phyloP scores from a whole-genome alignment of 2,888 invertebrate species.

The Spodoptera littoralis region DNA sequence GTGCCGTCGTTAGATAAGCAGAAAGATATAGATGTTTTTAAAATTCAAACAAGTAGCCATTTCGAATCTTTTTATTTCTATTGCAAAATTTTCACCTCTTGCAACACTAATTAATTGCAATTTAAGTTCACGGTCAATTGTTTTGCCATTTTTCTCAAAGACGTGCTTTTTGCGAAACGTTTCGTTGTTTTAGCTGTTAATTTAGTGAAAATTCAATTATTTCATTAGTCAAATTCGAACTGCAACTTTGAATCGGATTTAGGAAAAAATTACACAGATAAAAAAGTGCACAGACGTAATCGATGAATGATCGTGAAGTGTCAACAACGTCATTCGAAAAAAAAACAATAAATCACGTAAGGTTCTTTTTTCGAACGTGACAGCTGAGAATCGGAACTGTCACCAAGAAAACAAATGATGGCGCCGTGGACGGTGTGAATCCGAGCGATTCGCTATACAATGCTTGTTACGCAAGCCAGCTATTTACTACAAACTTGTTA shows the following conservation, averaged over 20 bases:
- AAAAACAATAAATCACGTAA: slow-evolving; percentile 14
- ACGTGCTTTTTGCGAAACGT: slow-evolving; percentile 11
- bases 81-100: slow-evolving; percentile 37
- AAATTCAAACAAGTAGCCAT: slow-evolving; percentile 14
- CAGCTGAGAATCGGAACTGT: slow-evolving; percentile 40
- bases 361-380: slow-evolving; percentile 58
- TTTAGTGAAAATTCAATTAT: background rate
- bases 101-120: slow-evolving; percentile 32
- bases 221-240: background rate
- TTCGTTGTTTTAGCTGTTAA: background rate
- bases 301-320: slow-evolving; percentile 32
- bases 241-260: background rate
- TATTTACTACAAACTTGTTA: slow-evolving; percentile 61
- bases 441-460: slow-evolving; percentile 58
- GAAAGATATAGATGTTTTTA: slow-evolving; percentile 5
- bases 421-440: slow-evolving; percentile 40
- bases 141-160: slow-evolving; percentile 19
- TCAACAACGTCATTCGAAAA: slow-evolving; percentile 13
- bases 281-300: slow-evolving; percentile 10
- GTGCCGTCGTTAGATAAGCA: background rate
- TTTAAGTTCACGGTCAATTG: slow-evolving; percentile 41
- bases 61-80: slow-evolving; percentile 11
- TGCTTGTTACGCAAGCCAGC: slow-evolving; percentile 58
- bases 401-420: slow-evolving; percentile 40
- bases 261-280: background rate